Base-by-base conservation (phyloP, 1,140 invertebrate genomes). In the Lucilia cuprina region DNA sequence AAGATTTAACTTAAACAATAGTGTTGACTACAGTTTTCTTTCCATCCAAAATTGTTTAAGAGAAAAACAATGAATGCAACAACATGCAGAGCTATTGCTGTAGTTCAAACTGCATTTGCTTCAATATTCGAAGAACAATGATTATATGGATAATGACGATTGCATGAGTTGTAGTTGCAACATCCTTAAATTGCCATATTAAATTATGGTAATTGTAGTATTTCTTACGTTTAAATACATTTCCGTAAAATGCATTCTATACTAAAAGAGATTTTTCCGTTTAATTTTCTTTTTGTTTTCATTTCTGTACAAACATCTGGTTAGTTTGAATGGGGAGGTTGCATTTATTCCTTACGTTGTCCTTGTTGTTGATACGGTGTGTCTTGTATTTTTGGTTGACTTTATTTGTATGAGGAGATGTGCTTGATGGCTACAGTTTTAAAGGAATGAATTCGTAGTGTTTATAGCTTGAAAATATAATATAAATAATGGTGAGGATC, bases 121-220 rank as follows among this genome's bases (percentile, higher is more conserved):
- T 7, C 55, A 60, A n/a, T 8, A 7, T 30, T 30, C 25, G 25
- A 3, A 30, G 25, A 30, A 30, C 25, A 30, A 30, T 60, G 55
- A 60, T n/a, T 1, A 30, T n/a, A n/a, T 60, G 41, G 55, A 60
- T 14, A 60, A 60, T 60, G 75, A 78, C 19, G 75, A 60, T n/a
- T 60, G 55, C 55, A n/a, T 17, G 14, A n/a, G 55, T 60, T 60
- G 55, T 5, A 17, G 55, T 47, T 78, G 75, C 34, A 41, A 78
- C 75, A 80, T 50, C 19, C 77, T 49, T 49, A 49, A 80, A 80
- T 80, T 80, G 77, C 77, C 77, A 80, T 80, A 80, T 80, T 80
- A 80, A 80, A 21, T 80, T 80, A 21, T 80, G 77, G 77, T 50
- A 80, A 80, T 80, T 70, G 77, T 49, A 80, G 41, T 25, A 80